Conservation (phyloP, 2,888 invertebrate genomes). For the Argyra leucocephala region DNA sequence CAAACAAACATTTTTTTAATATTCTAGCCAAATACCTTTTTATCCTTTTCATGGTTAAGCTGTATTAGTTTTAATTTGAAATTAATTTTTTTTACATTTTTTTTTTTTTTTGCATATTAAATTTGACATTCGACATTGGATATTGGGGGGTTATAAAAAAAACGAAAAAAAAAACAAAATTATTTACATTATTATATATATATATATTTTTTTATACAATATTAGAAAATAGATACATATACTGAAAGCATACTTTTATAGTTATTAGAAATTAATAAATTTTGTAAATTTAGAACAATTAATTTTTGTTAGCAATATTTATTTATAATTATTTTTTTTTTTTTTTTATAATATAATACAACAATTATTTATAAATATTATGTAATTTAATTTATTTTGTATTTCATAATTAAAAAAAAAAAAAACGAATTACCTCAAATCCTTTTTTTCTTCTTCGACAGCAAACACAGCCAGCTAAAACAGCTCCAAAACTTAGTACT, state of each 20-base stretch:
- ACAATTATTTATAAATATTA: too few relatives aligned
- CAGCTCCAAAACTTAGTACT: conserved; percentile 21
- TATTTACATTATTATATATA: conserved; percentile 9
- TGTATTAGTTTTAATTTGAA: conserved; percentile 12
- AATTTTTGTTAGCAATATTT: not conserved
- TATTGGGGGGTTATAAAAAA: conserved; percentile 13
- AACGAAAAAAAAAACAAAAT: not conserved
- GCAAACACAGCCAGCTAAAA: conserved; percentile 24
- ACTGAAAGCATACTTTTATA: not conserved
- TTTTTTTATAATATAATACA: too few relatives aligned
- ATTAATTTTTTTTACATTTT: not conserved
- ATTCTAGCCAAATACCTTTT: conserved; percentile 23
- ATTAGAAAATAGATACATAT: not conserved
- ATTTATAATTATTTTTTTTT: not conserved
- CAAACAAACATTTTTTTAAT: not conserved
- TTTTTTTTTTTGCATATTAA: conserved; percentile 4
- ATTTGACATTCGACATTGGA: conserved; percentile 9
- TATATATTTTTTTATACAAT: not conserved
- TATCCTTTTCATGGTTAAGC: conserved; percentile 26
- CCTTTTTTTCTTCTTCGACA: conserved; percentile 26
- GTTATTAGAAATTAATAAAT: too few relatives aligned
- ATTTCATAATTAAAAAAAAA: too few relatives aligned
- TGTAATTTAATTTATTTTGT: too few relatives aligned
- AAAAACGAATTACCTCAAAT: conserved; percentile 28
- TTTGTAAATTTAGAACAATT: not conserved